These are phyloP conservation scores for Lithophane semibrunnea DNA, from an alignment of 2,888 invertebrate species.

Conservation along the genomic window DNA sequence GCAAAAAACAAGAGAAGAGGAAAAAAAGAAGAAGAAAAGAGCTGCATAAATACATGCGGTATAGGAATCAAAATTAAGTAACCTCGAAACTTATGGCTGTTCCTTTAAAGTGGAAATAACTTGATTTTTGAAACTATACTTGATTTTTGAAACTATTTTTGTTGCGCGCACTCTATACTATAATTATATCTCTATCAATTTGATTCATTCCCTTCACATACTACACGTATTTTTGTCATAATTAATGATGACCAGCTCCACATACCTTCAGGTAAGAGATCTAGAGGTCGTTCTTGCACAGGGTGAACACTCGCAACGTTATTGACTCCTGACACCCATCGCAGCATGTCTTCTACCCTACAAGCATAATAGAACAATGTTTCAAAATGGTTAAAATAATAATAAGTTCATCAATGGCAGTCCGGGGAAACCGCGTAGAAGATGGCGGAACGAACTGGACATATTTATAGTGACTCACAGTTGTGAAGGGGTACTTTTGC, in stretches of 20 bases:
- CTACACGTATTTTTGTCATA: neutral
- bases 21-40: too few species aligned
- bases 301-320: slow-evolving; percentile 84
- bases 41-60: too few species aligned
- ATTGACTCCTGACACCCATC: slow-evolving; percentile 89
- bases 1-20: too few species aligned
- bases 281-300: slow-evolving; percentile 86
- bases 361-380: slow-evolving; percentile 37
- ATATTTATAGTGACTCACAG: neutral
- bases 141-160: too few species aligned
- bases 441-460: neutral
- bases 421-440: neutral
- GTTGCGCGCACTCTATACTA: too few species aligned
- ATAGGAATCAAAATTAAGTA: too few species aligned
- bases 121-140: too few species aligned
- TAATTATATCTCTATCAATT: too few species aligned
- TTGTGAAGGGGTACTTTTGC: neutral
- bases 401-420: neutral
- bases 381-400: neutral
- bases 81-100: too few species aligned
- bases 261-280: slow-evolving; percentile 88
- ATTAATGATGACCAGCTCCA: neutral
- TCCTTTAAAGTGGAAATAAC: too few species aligned
- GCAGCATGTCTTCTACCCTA: slow-evolving; percentile 89
- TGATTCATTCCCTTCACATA: neutral